Conservation (phyloP, 2,113 vertebrate species). For the Silurus asotus region DNA sequence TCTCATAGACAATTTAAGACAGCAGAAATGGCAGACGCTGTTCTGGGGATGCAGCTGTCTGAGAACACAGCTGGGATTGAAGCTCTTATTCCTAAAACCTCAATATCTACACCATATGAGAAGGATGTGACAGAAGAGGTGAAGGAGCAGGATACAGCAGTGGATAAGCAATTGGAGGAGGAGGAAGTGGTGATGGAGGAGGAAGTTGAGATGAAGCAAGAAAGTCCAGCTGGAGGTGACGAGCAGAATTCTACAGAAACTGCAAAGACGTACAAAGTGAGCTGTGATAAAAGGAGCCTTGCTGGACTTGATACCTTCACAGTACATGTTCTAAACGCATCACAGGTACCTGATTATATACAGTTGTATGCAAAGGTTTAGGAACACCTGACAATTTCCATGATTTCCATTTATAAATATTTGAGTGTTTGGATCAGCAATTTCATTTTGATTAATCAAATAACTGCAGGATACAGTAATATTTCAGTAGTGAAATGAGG, state of each 20-base stretch:
- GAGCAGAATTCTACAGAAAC: constrained; percentile 81
- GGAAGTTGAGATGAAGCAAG: constrained; percentile 65
- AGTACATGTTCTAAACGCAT: constrained; percentile 86
- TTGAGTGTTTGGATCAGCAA: too few species aligned
- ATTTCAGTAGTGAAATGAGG: too few species aligned
- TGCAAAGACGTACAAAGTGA: constrained; percentile 85
- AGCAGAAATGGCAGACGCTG: constrained; percentile 79
- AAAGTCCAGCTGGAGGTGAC: constrained; percentile 61
- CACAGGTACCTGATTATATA: constrained; percentile 74
- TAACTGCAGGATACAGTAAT: too few species aligned
- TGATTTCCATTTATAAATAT: too few species aligned
- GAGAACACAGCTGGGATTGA: constrained; percentile 69
- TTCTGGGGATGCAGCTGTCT: constrained; percentile 72
- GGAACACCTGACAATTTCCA: too few species aligned
- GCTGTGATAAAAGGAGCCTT: constrained; percentile 85
- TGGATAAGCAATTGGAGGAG: constrained; percentile 49
- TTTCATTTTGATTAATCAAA: too few species aligned
- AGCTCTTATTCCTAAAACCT: constrained; percentile 77
- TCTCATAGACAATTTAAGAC: constrained; percentile 73
- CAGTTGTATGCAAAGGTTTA: too few species aligned
- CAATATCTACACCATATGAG: constrained; percentile 37
- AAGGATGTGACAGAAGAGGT: constrained; percentile 63
- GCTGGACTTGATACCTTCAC: constrained; percentile 72
- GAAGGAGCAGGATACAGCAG: constrained; percentile 22
- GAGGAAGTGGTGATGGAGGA: constrained; percentile 60